Base-by-base conservation (phyloP, 92 coral and sea anemone species). In the Epizoanthus rinbou region DNA sequence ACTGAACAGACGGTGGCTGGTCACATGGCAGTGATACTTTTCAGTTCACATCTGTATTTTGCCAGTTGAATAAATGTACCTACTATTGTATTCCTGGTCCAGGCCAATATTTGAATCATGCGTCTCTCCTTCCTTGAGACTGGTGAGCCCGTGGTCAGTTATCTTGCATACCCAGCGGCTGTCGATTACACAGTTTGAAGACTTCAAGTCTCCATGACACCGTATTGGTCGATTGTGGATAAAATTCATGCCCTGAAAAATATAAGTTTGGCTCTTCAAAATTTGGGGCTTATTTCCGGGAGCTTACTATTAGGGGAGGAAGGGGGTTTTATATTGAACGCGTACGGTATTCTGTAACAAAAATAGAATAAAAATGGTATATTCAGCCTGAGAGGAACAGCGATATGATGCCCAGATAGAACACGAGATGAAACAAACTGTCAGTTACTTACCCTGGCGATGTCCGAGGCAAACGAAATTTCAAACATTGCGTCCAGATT, bases 121-220 rank as follows among this genome's bases (percentile, higher is more conserved):
- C 21, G 82, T 85, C 82, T 93, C 94, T 19, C 92, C 92, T 80
- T 89, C 84, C 80, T 88, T 90, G 79, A 95, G 88, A 80, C 80
- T 91, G 35, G 53, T 70, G 64, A 95, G 95, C 56, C 98, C 98
- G 66, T 83, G 65, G 73, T 95, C 98, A 13, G 91, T 89, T 41
- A 95, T 69, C 75, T 95, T 95, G 78, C 97, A 92, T 39, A 93
- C 98, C 98, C 98, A 95, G 71, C 98, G 94, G 88, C 95, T 93
- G 88, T 95, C 98, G 22, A 95, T 84, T 22, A 95, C 88, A 74
- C 98, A 95, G 82, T 95, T 93, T 2, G 88, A 84, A 22, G 98
- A 95, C 73, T 87, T 90, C 16, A 95, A 86, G 79, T 88, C 88
- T 22, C 98, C 98, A 70, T 95, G 98, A 76, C 83, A 86, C 69